These are phyloP conservation scores for Bombus sylvicola DNA, from an alignment of 1,140 invertebrate genomes.

Conservation along the genomic window DNA sequence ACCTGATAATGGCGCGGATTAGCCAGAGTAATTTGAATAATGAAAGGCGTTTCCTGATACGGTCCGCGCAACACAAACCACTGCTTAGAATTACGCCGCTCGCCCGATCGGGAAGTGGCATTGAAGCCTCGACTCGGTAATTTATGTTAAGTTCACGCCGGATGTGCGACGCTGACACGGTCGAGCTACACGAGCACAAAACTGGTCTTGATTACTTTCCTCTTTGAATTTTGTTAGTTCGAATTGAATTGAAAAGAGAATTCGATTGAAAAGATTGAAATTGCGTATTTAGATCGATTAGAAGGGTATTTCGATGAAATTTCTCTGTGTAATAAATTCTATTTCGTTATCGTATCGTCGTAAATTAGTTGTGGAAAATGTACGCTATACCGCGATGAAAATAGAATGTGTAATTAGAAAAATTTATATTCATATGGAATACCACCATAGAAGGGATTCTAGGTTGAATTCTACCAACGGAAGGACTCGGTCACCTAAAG, in stretches of 20 bases:
- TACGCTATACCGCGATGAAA: neutral
- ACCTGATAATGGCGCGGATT: slow-evolving; percentile 39
- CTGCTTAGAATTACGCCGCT: neutral
- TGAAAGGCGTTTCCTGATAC: slow-evolving; percentile 38
- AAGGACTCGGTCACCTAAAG: neutral
- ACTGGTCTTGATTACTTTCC: neutral
- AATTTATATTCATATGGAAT: neutral
- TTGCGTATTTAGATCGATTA: neutral
- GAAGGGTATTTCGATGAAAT: no score
- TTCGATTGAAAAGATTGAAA: neutral
- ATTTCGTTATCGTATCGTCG: neutral
- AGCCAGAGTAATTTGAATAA: slow-evolving; percentile 46
- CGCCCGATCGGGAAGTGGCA: slow-evolving; percentile 20
- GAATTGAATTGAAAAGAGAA: neutral
- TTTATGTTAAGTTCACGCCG: slow-evolving; percentile 26
- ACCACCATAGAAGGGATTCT: neutral
- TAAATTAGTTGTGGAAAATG: neutral
- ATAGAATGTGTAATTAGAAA: neutral
- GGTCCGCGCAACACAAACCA: neutral
- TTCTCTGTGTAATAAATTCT: no score
- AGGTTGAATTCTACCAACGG: neutral
- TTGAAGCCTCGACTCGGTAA: slow-evolving; percentile 42
- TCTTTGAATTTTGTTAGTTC: neutral
- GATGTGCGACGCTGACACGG: neutral
- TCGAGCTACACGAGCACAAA: no score